Evolutionary conservation across 2,113 vertebrate genomes (phyloP), one percentile per base, ranked within the genome.

Genomic region (Lontra canadensis): DNA sequence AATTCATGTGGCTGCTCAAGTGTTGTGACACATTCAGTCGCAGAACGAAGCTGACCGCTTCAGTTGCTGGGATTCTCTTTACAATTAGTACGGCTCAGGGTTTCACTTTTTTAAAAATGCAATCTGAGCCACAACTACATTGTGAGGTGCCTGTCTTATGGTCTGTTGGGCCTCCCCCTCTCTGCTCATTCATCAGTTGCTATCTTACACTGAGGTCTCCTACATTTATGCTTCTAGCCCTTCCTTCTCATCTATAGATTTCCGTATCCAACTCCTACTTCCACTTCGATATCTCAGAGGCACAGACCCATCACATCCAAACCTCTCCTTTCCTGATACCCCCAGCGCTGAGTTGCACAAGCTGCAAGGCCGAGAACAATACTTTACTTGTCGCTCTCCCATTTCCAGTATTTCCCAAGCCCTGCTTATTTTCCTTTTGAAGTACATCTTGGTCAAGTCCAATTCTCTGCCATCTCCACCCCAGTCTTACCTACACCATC

Each of bases 401-500:
- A 36, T 49, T 49, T 67, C 81, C 31, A 78, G 31, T 18, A 6
- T 23, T 57, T 31, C 18, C 69, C 36, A 47, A 57, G 36, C 26
- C 47, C 76, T 87, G 4, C 31, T 65, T 25, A 23, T 31, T 52
- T 57, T 44, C 39, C 59, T 59, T 97, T 20, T 61, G 69, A 74
- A 59, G 36, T 23, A 12, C 23, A 29, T 36, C 86, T 65, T 11
- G 12, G 15, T 6, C 23, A 61, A 96, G 31, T 34, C 87, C 25
- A 13, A 0, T 21, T 44, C 57, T 83, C 74, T 29, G 18, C n/a
- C n/a, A 17, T 20, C 59, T 61, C 71, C 14, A 49, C 25, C 29
- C 4, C 21, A 25, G 82, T 1, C 34, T 39, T 15, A 6, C 6
- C 55, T 4, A 3, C n/a, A 21, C 74, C 12, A 25, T 2, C 3